These are phyloP conservation scores for Acestrorhynchus altus DNA, from an alignment of 2,797 vertebrate genomes.

Conservation along the genomic window DNA sequence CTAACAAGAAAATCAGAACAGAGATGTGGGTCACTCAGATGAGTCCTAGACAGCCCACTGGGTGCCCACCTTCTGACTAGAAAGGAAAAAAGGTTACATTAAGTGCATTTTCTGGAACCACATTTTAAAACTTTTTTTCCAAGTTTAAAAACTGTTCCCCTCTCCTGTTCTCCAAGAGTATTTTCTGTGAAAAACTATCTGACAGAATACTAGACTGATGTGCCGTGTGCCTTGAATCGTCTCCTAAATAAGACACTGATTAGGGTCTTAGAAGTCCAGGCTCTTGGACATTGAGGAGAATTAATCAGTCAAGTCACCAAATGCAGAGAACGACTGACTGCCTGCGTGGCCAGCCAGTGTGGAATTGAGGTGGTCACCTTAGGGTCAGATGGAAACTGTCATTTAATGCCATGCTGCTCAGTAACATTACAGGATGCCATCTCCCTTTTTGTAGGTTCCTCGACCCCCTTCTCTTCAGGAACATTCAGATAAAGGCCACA, in stretches of 20 bases:
- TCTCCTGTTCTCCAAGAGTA: too few species aligned
- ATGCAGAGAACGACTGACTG: constrained; percentile 31
- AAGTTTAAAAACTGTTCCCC: neutral
- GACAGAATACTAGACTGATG: constrained; percentile 15
- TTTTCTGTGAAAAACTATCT: constrained; percentile 18
- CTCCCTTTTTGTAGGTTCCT: constrained; percentile 37
- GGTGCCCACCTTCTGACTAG: neutral
- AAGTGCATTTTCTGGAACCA: neutral
- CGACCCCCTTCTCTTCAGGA: constrained; percentile 42
- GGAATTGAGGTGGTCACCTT: constrained; percentile 52
- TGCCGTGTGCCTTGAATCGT: constrained; percentile 34
- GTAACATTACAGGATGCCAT: constrained; percentile 54
- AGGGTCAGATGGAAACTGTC: constrained; percentile 57
- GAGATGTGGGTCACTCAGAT: neutral
- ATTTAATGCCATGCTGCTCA: constrained; percentile 54
- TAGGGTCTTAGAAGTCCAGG: constrained; percentile 44
- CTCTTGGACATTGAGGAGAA: constrained; percentile 48
- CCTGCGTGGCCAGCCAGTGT: constrained; percentile 26
- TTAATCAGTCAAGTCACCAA: constrained; percentile 54
- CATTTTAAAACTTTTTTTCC: neutral
- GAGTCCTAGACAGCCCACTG: neutral
- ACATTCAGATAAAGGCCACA: constrained; percentile 50
- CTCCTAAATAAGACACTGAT: constrained; percentile 51
- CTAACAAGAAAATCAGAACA: too few species aligned
- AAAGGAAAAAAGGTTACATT: neutral